phyloP scores from a whole-genome alignment of 1,140 invertebrate species.

The Aethina tumida region DNA sequence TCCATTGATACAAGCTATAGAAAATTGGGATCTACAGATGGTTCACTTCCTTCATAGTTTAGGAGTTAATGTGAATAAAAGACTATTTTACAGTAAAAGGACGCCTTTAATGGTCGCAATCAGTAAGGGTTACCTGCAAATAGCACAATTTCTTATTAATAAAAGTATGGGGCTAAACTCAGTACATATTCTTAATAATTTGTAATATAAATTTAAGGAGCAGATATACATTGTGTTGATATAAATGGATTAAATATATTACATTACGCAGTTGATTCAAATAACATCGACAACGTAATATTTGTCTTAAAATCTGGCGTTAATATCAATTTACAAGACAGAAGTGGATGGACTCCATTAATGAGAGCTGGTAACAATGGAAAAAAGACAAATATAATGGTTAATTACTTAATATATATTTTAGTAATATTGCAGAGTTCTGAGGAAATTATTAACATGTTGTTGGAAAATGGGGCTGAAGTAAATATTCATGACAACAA shows the following conservation, averaged over 20 bases:
- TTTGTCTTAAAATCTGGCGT: conserved; percentile 35
- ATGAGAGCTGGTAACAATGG: conserved; percentile 40
- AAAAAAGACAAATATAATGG: too few relatives aligned
- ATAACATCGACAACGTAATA: conserved; percentile 33
- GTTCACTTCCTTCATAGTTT: conserved; percentile 23
- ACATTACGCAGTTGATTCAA: conserved; percentile 43
- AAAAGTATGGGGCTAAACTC: conserved; percentile 33
- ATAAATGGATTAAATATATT: conserved; percentile 33
- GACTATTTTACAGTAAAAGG: conserved; percentile 12
- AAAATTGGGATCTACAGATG: conserved; percentile 19
- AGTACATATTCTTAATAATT: background rate
- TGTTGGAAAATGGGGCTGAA: conserved; percentile 27
- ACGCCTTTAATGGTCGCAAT: conserved; percentile 29
- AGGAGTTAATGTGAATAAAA: conserved; percentile 26
- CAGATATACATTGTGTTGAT: conserved; percentile 8
- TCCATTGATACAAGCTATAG: conserved; percentile 24
- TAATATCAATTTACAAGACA: conserved; percentile 36
- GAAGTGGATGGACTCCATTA: conserved; percentile 42
- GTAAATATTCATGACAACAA: conserved; percentile 20
- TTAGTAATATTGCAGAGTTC: conserved; percentile 22
- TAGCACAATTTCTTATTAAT: conserved; percentile 35
- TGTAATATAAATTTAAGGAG: conserved; percentile 7
- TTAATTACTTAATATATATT: conserved; percentile 10
- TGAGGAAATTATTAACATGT: conserved; percentile 20
- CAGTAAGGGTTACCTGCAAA: conserved; percentile 22